Base-by-base conservation (phyloP, 2,888 invertebrate genomes). In the Galerucella calmariensis region DNA sequence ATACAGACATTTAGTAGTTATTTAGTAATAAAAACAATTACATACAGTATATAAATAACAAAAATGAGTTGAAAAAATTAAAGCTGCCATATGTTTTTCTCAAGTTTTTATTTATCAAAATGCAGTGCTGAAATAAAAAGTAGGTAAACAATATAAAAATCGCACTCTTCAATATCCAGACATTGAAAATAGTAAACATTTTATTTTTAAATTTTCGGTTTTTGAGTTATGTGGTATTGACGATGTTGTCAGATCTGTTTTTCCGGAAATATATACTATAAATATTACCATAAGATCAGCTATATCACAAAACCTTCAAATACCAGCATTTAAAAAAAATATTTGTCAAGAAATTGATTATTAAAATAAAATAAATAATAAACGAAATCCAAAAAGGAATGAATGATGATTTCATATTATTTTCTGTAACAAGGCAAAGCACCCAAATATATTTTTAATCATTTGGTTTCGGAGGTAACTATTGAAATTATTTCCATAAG, bases 401-500 rank as follows among this genome's bases (percentile, higher is more conserved):
- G 41, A 14, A 35, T 35, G 35, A 2, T 61, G 59, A 14, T 61
- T 61, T 61, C 27, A 61, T 2, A 51, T 46, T 14, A 12, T 66
- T 5, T 67, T 65, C 51, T 48, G 14, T 35, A 35, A 5, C 35
- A 63, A 62, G 24, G 10, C 46, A 16, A 65, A 65, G 65, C 65
- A 56, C 20, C 56, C 16, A 11, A 56, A 56, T 20, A 56, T 56
- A 20, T 16, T 56, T 56, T 56, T 20, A 20, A 16, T 56, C 2
- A 56, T 68, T 68, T 68, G 68, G 68, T 68, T 24, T 68, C 35
- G n/a, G 58, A 59, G 68, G 68, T 68, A 68, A 68, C 68, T 68
- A 68, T 58, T 20, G 20, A 41, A 67, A 11, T 53, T 35, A 35
- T 35, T 35, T 35, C 35, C 35, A 35, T 12, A 48, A 48, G 48